A percentile compares a stretch with the other conserved stretches of the same genome.
Conservation (phyloP, 2,797 vertebrate species). For the Ctenopoma kingsleyae region DNA sequence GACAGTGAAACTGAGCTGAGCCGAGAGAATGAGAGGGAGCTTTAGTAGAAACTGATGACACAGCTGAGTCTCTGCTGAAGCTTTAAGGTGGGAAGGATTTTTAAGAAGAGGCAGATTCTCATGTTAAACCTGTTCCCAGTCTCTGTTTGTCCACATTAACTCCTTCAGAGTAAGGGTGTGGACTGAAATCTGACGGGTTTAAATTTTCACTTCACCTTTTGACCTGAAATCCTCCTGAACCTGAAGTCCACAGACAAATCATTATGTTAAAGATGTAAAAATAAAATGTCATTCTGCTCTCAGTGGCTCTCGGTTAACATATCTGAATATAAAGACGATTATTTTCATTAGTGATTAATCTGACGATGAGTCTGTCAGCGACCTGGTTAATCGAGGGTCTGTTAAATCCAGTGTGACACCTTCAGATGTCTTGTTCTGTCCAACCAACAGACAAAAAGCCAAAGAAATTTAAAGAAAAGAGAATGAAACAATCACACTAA, state of each 20-base stretch:
- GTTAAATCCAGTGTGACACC: too few relatives aligned
- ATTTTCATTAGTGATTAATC: not conserved
- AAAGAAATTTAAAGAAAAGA: too few relatives aligned
- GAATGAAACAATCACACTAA: too few relatives aligned
- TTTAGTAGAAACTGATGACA: slow-evolving; percentile 71
- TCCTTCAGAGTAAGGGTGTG: not conserved
- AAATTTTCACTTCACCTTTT: not conserved
- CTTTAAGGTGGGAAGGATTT: slow-evolving; percentile 45
- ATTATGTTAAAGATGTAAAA: not conserved
- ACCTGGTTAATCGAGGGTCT: too few relatives aligned
- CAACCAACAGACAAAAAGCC: too few relatives aligned
- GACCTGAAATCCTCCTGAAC: not conserved
- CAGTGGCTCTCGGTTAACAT: too few relatives aligned
- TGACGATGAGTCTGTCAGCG: not conserved
- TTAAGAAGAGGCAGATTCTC: slow-evolving; percentile 31
- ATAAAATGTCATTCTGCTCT: not conserved
- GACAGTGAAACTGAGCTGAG: slow-evolving; percentile 52
- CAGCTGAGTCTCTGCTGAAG: slow-evolving; percentile 52
- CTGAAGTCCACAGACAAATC: not conserved
- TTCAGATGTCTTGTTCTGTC: too few relatives aligned
- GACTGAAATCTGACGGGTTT: not conserved
- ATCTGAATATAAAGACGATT: not conserved
- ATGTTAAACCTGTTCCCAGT: slow-evolving; percentile 20
- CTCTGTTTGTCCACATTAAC: not conserved
- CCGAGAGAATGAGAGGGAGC: slow-evolving; percentile 49